These are phyloP conservation scores for Nautilus pompilius DNA, from an alignment of 1,140 invertebrate genomes.

Conservation along the genomic window DNA sequence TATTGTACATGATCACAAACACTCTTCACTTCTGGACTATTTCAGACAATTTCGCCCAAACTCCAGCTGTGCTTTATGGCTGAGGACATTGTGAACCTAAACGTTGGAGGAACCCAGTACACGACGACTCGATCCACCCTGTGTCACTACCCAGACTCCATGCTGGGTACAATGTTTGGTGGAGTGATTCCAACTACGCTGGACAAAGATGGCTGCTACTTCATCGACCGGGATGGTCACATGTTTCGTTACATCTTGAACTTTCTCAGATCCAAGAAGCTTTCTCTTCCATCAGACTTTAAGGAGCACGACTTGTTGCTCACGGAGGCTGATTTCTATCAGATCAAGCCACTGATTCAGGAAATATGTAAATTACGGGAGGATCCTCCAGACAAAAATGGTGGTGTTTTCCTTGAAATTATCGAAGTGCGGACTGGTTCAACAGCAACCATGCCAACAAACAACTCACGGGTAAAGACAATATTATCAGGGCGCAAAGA, in stretches of 20 bases:
- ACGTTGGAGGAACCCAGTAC: slow-evolving; percentile 48
- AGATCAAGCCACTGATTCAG: slow-evolving; percentile 66
- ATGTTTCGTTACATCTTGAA: slow-evolving; percentile 48
- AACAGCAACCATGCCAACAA: slow-evolving; percentile 49
- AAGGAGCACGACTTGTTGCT: slow-evolving; percentile 80
- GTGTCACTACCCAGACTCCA: slow-evolving; percentile 44
- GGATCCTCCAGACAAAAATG: slow-evolving; percentile 5
- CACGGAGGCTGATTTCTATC: slow-evolving; percentile 89
- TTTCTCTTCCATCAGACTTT: slow-evolving; percentile 84
- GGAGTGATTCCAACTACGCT: slow-evolving; percentile 30
- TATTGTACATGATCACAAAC: no score
- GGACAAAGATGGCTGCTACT: slow-evolving; percentile 42
- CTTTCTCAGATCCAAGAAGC: slow-evolving; percentile 56
- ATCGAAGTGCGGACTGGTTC: slow-evolving; percentile 44
- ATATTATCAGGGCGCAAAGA: slow-evolving; percentile 40
- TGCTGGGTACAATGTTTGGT: slow-evolving; percentile 50
- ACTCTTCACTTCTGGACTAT: no score
- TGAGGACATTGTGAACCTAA: slow-evolving; percentile 29
- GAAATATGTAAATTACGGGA: slow-evolving; percentile 65
- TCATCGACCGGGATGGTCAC: slow-evolving; percentile 47
- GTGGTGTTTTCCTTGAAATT: slow-evolving; percentile 38
- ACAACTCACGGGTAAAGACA: slow-evolving; percentile 47
- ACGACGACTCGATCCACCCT: slow-evolving; percentile 43
- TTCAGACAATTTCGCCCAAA: no score
- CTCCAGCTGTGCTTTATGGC: no score